A percentile compares a stretch with the other conserved stretches of the same genome.
Conservation (phyloP, 2,113 vertebrate genomes). For the Myxocyprinus asiaticus region DNA sequence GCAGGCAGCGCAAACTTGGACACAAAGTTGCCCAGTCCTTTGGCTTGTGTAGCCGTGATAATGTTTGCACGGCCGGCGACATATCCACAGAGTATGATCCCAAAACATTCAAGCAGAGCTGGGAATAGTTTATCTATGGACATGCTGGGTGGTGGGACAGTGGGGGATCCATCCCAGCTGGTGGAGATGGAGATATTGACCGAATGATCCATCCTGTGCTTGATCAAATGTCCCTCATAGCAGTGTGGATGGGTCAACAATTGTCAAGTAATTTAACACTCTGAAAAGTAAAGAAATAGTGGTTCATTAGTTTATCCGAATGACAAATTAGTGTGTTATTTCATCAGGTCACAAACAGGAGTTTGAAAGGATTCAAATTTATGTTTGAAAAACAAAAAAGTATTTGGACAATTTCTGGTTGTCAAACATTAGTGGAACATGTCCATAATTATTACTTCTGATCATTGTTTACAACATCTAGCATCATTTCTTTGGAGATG, state of each 20-base stretch:
- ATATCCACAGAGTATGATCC: constrained; percentile 95
- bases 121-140: constrained; percentile 92
- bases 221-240: background rate
- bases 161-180: constrained; percentile 29
- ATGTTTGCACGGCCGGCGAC: constrained; percentile 88
- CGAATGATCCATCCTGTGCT: constrained; percentile 57
- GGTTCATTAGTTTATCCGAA: too few species aligned
- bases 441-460: too few species aligned
- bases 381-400: too few species aligned
- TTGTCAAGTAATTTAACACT: background rate
- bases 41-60: constrained; percentile 90
- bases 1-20: constrained; percentile 96
- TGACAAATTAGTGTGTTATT: too few species aligned
- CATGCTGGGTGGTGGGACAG: constrained; percentile 75
- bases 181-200: background rate
- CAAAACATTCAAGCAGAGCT: constrained; percentile 94
- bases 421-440: too few species aligned
- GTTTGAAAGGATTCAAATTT: too few species aligned
- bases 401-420: too few species aligned
- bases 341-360: too few species aligned
- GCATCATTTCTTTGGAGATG: too few species aligned
- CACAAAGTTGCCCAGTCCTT: constrained; percentile 94
- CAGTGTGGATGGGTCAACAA: background rate
- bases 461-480: too few species aligned
- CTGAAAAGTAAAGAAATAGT: background rate